These are phyloP conservation scores for Caenorhabditis macrosperma DNA, from an alignment of 2,888 invertebrate genomes.

Conservation along the genomic window DNA sequence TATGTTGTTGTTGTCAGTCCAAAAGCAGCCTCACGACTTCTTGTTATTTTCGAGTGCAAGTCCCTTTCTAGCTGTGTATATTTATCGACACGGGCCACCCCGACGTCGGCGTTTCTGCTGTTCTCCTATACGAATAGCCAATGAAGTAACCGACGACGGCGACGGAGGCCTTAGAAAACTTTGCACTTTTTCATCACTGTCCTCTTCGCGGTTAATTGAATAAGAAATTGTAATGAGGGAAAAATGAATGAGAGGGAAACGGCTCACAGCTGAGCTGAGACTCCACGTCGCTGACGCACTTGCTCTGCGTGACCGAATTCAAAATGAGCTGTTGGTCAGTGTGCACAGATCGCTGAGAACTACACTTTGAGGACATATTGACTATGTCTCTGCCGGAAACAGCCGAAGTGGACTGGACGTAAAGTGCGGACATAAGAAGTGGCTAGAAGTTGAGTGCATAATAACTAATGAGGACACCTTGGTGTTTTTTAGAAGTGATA, in stretches of 20 bases:
- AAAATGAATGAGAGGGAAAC: not conserved
- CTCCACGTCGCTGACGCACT: constrained; percentile 1
- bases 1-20: constrained; percentile 27
- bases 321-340: constrained; percentile 10
- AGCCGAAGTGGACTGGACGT: no score
- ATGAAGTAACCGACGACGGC: constrained; percentile 19
- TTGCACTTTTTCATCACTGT: constrained; percentile 5
- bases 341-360: constrained; percentile 22
- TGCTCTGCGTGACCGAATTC: constrained; percentile 27
- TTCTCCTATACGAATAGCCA: constrained; percentile 40
- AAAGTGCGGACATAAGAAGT: no score
- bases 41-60: constrained; percentile 46
- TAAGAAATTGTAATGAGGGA: constrained; percentile 11
- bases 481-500: not conserved
- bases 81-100: constrained; percentile 31
- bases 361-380: constrained; percentile 29
- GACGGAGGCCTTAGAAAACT: constrained; percentile 1
- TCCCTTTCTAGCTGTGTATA: constrained; percentile 31
- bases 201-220: constrained; percentile 24
- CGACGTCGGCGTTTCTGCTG: constrained; percentile 9
- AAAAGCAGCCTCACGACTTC: constrained; percentile 2
- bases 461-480: not conserved
- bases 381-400: no score
- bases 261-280: constrained; percentile 24
- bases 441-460: not conserved